phyloP scores from a whole-genome alignment of 2,797 vertebrate species.

The Characodon lateralis region DNA sequence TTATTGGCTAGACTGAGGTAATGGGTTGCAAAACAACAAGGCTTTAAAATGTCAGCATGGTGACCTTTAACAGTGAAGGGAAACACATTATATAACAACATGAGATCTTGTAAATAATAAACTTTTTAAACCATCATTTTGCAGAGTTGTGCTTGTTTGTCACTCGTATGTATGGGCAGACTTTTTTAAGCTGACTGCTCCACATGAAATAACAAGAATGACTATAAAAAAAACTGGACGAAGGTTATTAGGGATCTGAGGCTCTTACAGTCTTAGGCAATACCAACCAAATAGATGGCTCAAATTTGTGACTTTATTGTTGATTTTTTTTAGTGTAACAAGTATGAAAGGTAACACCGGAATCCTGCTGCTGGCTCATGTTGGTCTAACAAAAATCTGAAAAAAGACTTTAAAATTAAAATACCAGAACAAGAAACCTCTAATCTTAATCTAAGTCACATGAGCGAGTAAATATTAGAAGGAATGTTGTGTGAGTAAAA shows the following conservation, averaged over 20 bases:
- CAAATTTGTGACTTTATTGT: not conserved
- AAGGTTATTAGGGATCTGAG: conserved; percentile 5
- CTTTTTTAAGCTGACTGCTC: not conserved
- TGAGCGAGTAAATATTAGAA: conserved; percentile 37
- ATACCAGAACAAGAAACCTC: not conserved
- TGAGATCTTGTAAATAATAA: conserved; percentile 23
- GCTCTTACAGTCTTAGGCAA: conserved; percentile 7
- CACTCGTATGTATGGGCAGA: not conserved
- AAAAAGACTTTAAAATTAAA: conserved; percentile 4
- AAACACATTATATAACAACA: conserved; percentile 16
- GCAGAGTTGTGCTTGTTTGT: conserved; percentile 2
- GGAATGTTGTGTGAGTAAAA: conserved; percentile 49
- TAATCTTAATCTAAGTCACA: conserved; percentile 64
- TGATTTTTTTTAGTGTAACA: not conserved
- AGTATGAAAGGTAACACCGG: not conserved
- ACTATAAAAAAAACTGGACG: conserved; percentile 13
- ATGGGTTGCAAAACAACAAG: not conserved
- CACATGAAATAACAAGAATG: not conserved
- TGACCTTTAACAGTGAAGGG: not conserved
- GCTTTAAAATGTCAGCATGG: not conserved
- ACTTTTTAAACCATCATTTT: not conserved
- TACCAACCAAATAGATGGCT: conserved; percentile 15
- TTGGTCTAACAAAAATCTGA: not conserved
- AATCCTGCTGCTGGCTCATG: not conserved
- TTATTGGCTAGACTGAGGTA: not conserved